A percentile compares a stretch with the other conserved stretches of the same genome.
Conservation (phyloP, 2,113 vertebrate species). For the Stegastes partitus region DNA sequence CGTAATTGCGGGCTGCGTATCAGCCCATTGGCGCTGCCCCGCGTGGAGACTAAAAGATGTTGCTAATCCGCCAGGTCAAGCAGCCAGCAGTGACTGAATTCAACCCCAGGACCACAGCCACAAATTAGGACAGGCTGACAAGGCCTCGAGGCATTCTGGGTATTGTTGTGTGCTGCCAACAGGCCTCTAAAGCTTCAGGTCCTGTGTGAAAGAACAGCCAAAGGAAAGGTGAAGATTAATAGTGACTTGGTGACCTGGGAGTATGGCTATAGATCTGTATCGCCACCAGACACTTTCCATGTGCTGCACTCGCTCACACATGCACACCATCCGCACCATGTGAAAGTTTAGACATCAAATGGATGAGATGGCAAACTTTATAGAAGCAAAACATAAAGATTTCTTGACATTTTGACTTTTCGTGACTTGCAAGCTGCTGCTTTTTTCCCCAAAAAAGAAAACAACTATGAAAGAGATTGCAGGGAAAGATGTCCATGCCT, state of each 20-base stretch:
- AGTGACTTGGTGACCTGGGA: constrained; percentile 71
- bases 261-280: constrained; percentile 68
- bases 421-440: neutral
- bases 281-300: constrained; percentile 39
- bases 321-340: neutral
- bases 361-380: neutral
- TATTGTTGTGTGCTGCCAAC: constrained; percentile 78
- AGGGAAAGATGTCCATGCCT: neutral
- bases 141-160: constrained; percentile 75
- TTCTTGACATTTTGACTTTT: neutral
- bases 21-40: constrained; percentile 54
- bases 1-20: constrained; percentile 70
- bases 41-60: constrained; percentile 74
- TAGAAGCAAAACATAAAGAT: neutral
- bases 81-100: constrained; percentile 77
- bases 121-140: constrained; percentile 84
- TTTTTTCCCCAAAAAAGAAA: neutral
- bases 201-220: constrained; percentile 65
- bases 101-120: constrained; percentile 76
- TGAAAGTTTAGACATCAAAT: neutral
- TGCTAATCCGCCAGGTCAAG: constrained; percentile 83
- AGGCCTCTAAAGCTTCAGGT: constrained; percentile 64
- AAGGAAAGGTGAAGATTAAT: constrained; percentile 82
- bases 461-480: neutral
- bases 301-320: constrained; percentile 5